Percentiles rank a stretch among this genome's conserved stretches.
These are phyloP conservation scores for Rhingia rostrata DNA, from an alignment of 2,888 invertebrate species.

Conservation along the genomic window DNA sequence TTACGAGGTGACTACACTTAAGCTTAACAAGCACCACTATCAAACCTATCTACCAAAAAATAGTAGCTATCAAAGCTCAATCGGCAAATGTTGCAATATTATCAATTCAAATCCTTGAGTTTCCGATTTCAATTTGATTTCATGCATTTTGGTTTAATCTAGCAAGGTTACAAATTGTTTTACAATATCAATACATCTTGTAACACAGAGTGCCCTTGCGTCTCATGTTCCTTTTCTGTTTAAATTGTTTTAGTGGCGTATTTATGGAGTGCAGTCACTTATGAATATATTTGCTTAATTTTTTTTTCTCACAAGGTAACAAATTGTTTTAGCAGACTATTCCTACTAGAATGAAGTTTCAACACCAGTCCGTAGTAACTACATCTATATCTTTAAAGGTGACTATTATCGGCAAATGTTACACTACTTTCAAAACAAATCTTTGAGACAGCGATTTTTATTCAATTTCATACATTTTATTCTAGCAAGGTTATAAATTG, in stretches of 20 bases:
- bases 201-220: constrained; percentile 70
- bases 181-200: constrained; percentile 55
- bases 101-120: constrained; percentile 6
- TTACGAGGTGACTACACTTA: not conserved
- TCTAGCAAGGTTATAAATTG: constrained; percentile 73
- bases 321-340: constrained; percentile 54
- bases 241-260: constrained; percentile 6
- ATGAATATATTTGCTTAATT: constrained; percentile 8
- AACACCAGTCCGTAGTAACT: no score
- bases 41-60: no score
- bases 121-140: constrained; percentile 15
- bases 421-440: constrained; percentile 41
- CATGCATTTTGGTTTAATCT: constrained; percentile 28
- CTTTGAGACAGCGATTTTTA: not conserved
- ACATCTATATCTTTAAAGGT: no score
- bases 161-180: constrained; percentile 73
- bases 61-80: no score
- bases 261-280: not conserved
- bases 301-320: constrained; percentile 46
- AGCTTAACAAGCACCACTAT: no score
- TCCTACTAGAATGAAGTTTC: not conserved
- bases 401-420: constrained; percentile 31
- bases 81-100: constrained; percentile 43
- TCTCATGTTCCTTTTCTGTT: constrained; percentile 7
- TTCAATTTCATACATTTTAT: constrained; percentile 35